phyloP scores from a whole-genome alignment of 2,797 vertebrate genomes.

The Oreochromis grahami region DNA sequence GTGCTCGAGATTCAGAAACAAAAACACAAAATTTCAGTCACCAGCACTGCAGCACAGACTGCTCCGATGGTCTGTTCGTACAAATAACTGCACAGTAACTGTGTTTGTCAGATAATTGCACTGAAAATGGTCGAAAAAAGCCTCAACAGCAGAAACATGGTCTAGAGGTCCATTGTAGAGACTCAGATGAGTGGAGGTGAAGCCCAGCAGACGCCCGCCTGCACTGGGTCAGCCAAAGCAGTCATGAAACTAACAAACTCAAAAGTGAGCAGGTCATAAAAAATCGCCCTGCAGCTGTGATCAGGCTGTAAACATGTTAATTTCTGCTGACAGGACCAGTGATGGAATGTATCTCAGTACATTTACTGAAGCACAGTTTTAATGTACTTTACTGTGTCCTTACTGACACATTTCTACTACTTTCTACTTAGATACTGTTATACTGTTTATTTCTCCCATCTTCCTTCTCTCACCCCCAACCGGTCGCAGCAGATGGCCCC shows the following conservation, averaged over 20 bases:
- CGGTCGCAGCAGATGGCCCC: neutral
- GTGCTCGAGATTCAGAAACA: neutral
- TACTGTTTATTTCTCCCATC: neutral
- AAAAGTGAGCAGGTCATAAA: neutral
- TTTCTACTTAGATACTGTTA: neutral
- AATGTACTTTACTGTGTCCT: neutral
- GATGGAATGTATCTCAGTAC: neutral
- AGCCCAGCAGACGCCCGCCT: neutral
- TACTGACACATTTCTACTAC: neutral
- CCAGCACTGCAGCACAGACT: neutral
- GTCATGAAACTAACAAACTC: neutral
- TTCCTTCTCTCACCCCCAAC: neutral
- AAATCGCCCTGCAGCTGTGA: rapidly evolving
- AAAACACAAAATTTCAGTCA: rapidly evolving
- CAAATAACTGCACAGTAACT: neutral
- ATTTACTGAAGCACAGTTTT: neutral
- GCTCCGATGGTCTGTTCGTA: rapidly evolving
- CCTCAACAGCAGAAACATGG: neutral
- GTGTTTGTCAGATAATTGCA: too few species aligned
- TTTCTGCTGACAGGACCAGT: neutral
- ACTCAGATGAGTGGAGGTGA: neutral
- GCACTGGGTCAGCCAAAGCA: neutral
- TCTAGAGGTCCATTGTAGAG: rapidly evolving
- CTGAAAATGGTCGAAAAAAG: too few species aligned
- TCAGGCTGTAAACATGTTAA: neutral